Evolutionary conservation across 1,140 invertebrate genomes (phyloP), one percentile per base, ranked within the genome.

Genomic region (Mycetomoellerius zeteki): DNA sequence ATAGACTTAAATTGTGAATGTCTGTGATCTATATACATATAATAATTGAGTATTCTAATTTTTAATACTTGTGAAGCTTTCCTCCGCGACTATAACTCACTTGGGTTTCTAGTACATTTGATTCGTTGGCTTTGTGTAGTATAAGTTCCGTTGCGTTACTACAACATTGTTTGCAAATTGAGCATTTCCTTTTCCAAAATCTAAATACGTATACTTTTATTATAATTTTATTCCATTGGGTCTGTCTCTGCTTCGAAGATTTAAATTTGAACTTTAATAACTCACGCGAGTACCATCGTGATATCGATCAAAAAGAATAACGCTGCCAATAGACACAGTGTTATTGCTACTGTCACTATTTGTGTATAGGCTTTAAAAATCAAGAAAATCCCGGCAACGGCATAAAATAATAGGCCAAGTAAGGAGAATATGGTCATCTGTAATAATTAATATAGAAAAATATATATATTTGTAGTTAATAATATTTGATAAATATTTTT

Each of bases 371-470:
- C 1, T 3, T 50, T 19, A 12, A 2, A 0, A 27, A 87, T 24
- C 3, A 90, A 19, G 10, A 67, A n/a, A 24, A 84, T 50, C 6
- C 56, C 88, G 4, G 19, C 19, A 1, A 30, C 0, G 8, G 16
- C 43, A 47, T 81, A 85, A 24, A 82, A 86, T 86, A 85, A 72
- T 78, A 81, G 16, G 5, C 94, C 94, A 27, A 94, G 50, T 3
- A 94, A 90, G 81, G 93, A 92, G 43, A 94, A 92, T 0, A 92
- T 58, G 16, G 92, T 86, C 91, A 94, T 94, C 94, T 94, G 81
- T 8, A 85, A 87, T 16, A 16, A 82, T 65, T 69, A 52, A 24
- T 16, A 14, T 1, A 24, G 14, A 54, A n/a, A 73, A 54, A 71
- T 69, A 54, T 54, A 47, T 62, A 24, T 43, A 58, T 16, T 76